These are phyloP conservation scores for Lacanobia oleracea DNA, from an alignment of 2,888 invertebrate species.

Conservation along the genomic window DNA sequence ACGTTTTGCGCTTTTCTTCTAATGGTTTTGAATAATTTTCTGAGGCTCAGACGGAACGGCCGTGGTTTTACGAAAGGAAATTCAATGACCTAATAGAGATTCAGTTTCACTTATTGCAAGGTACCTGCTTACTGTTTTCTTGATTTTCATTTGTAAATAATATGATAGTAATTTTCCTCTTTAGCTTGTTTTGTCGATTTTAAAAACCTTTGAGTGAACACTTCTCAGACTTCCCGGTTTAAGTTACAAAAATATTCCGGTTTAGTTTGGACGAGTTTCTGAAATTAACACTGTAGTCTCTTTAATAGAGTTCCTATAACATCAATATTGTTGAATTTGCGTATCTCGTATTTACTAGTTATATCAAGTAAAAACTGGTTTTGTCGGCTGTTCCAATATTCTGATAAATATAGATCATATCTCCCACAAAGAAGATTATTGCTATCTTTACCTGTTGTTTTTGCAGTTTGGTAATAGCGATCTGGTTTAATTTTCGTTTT, in stretches of 20 bases:
- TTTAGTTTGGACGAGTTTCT: too few relatives aligned
- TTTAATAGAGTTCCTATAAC: constrained; percentile 5
- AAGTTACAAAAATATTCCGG: not conserved
- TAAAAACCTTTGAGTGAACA: not conserved
- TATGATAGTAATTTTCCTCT: not conserved
- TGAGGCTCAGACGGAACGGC: constrained; percentile 19
- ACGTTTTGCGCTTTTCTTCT: constrained; percentile 73
- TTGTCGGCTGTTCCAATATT: not conserved
- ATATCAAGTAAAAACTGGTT: constrained; percentile 8
- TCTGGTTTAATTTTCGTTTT: constrained; percentile 2
- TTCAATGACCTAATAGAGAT: constrained; percentile 15
- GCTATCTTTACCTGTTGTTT: constrained; percentile 15
- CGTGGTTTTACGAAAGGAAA: constrained; percentile 26
- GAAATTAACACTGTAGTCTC: too few relatives aligned
- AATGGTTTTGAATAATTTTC: constrained; percentile 51
- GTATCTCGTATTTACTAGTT: constrained; percentile 7
- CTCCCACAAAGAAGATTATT: constrained; percentile 16
- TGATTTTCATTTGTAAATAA: not conserved
- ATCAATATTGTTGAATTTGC: constrained; percentile 13
- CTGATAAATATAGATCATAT: constrained; percentile 19
- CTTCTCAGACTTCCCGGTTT: constrained; percentile 7
- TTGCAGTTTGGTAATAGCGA: not conserved
- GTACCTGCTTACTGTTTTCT: not conserved
- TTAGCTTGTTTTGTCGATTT: constrained; percentile 8
- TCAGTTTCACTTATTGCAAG: constrained; percentile 43